Evolutionary conservation across 2,113 vertebrate genomes (phyloP), one percentile per base, ranked within the genome.

Genomic region (Centropus unirufus): DNA sequence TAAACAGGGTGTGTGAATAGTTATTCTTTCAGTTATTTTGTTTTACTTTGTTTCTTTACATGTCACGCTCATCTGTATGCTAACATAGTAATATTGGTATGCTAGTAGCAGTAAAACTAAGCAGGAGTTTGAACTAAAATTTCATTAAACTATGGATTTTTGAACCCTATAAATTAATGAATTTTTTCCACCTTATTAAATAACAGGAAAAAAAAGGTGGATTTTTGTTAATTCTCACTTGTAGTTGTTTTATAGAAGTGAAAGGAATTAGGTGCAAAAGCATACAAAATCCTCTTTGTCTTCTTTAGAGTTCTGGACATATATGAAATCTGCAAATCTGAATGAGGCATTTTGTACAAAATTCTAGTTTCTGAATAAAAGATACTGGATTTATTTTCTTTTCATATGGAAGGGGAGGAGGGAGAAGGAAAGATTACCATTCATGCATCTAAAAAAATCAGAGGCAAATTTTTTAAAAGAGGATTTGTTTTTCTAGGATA

Each of bases 61-160:
- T 20, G 21, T 52, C 1, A 0, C 4, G 8, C 14, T 81, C 0
- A 0, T 42, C 29, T 52, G 4, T 57, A 6, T 68, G 34, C 15
- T 44, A 22, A 13, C 9, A 64, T 3, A 17, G 30, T 34, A 89
- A 86, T 63, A 75, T 30, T 0, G 1, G 18, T 2, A 0, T 63
- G 7, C 29, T 68, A 34, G 52, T 34, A 68, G 10, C 29, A 72
- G 32, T 61, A 68, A 91, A 96, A 57, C 6, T 67, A 70, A 58
- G 11, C 3, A 55, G 26, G 8, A 83, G 5, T 42, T 39, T 62
- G 27, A 87, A 89, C 13, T 34, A 1, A 89, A 77, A 44, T 81
- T 66, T 78, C 74, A 46, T 63, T 40, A 85, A 29, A 12, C 62
- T 36, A 47, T 36, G 12, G 42, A 67, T 57, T 81, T 96, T 73